Evolutionary conservation across 2,888 invertebrate genomes (phyloP).

Genomic region (Hipparchia sbordonii): DNA sequence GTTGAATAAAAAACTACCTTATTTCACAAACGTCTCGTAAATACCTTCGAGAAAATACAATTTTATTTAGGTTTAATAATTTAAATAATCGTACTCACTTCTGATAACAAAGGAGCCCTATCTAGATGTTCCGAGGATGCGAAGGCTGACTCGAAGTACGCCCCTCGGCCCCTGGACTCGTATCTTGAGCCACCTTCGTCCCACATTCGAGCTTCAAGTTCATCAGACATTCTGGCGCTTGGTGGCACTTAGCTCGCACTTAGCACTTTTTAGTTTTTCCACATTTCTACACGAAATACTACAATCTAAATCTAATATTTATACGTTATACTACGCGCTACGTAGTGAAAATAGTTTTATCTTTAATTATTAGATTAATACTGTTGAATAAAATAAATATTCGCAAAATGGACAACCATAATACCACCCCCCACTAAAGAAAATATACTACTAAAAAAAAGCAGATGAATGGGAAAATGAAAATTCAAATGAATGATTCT

Average conservation of each 20-base stretch:
- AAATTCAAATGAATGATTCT: neutral
- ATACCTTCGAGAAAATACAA: conserved; percentile 19
- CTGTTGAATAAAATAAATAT: neutral
- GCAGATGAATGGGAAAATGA: neutral
- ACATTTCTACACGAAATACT: conserved; percentile 10
- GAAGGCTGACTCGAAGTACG: conserved; percentile 72
- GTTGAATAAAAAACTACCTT: neutral
- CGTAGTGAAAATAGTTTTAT: neutral
- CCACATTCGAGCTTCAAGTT: conserved; percentile 79
- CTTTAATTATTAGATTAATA: conserved; percentile 6
- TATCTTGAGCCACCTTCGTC: conserved; percentile 71
- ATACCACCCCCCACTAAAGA: conserved; percentile 3
- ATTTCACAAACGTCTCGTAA: neutral
- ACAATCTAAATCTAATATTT: neutral
- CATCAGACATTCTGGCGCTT: conserved; percentile 80
- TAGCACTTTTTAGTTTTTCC: conserved; percentile 28
- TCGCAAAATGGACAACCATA: neutral
- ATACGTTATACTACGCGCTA: neutral
- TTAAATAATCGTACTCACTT: conserved; percentile 55
- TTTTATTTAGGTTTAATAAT: conserved; percentile 17
- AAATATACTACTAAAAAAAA: conserved; percentile 34
- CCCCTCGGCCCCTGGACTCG: conserved; percentile 64
- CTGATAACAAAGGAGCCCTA: conserved; percentile 73
- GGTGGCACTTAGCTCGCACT: conserved; percentile 13
- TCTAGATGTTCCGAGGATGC: conserved; percentile 76